phyloP scores from a whole-genome alignment of 2,113 vertebrate genomes.

The Turnix velox region DNA sequence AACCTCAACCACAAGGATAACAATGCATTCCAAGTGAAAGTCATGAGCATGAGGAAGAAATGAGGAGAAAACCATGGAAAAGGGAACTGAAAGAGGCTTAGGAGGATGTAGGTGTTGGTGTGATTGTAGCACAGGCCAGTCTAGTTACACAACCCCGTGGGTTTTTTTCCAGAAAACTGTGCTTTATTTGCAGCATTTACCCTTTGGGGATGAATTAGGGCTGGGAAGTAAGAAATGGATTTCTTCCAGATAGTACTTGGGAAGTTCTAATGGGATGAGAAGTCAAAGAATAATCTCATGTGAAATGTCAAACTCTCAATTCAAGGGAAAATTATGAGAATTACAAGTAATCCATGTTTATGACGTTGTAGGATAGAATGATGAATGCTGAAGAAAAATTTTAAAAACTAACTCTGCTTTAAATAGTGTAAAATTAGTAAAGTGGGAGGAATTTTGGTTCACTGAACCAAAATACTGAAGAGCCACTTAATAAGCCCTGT shows the following conservation, averaged over 20 bases:
- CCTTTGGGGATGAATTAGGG: background rate
- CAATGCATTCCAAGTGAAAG: no score
- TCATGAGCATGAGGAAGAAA: background rate
- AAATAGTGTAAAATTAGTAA: background rate
- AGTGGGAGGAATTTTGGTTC: background rate
- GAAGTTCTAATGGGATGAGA: background rate
- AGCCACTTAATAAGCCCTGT: background rate
- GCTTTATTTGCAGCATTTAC: background rate
- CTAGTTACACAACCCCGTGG: accelerated
- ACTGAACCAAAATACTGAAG: background rate
- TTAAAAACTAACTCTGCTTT: background rate
- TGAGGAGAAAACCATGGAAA: background rate
- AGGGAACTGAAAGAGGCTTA: background rate
- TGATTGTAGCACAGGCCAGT: background rate
- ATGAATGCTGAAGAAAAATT: background rate
- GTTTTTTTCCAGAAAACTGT: no score
- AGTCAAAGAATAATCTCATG: background rate
- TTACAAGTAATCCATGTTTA: background rate
- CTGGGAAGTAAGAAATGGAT: background rate
- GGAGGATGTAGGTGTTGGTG: background rate
- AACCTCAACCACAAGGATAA: background rate
- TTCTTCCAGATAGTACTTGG: background rate
- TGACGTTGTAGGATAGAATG: background rate
- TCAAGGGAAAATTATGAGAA: background rate
- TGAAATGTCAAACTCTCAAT: background rate